Conservation (phyloP, 2,888 invertebrate species). For the Leptura quadrifasciata region DNA sequence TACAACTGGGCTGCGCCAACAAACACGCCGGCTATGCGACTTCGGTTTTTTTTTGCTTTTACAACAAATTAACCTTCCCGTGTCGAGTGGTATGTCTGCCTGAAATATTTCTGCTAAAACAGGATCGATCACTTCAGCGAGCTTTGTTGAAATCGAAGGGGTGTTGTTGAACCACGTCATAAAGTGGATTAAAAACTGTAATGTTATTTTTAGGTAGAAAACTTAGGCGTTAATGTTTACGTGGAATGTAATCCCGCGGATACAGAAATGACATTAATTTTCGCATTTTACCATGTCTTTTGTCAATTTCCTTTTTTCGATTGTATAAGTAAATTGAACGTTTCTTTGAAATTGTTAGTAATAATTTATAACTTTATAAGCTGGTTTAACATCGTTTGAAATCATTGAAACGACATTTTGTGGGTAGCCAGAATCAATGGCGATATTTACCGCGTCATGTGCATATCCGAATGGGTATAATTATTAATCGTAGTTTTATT, state of each 20-base stretch:
- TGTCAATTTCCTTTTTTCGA: not conserved
- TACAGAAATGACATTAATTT: not conserved
- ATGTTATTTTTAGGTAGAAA: not conserved
- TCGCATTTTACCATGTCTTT: not conserved
- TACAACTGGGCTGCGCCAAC: slow-evolving; percentile 28
- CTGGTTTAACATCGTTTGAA: not conserved
- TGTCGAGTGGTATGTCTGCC: not conserved
- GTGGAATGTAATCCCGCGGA: not conserved
- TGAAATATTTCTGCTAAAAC: not conserved
- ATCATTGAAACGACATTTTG: not conserved
- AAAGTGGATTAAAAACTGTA: not conserved
- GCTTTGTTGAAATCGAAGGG: not conserved
- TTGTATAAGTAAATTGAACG: slow-evolving; percentile 2
- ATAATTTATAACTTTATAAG: not conserved
- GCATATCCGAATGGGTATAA: not conserved
- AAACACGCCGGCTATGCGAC: slow-evolving; percentile 27
- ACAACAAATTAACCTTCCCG: slow-evolving; percentile 1
- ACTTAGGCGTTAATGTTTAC: not conserved
- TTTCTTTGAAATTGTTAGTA: not conserved
- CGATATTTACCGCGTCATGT: not conserved
- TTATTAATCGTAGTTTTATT: no score
- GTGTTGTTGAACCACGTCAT: not conserved
- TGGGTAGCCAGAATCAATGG: not conserved
- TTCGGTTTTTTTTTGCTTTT: slow-evolving; percentile 8
- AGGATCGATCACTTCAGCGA: slow-evolving; percentile 3